phyloP scores from a whole-genome alignment of 2,113 vertebrate species.

The Hystrix cristata region DNA sequence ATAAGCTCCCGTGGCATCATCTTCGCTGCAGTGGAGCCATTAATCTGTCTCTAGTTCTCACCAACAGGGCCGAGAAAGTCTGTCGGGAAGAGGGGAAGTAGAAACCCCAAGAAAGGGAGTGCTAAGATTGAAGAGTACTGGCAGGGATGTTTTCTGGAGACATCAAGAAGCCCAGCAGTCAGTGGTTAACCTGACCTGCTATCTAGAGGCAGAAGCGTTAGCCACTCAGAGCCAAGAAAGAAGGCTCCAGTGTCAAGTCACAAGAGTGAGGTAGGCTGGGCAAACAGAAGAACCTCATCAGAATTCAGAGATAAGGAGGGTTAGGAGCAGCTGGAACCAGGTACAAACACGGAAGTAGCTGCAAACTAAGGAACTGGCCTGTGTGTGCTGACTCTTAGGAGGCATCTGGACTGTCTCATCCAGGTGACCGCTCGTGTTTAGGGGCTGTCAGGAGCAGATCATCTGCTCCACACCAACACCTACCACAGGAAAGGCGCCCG shows the following conservation, averaged over 20 bases:
- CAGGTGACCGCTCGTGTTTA: neutral
- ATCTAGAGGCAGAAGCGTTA: neutral
- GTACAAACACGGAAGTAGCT: neutral
- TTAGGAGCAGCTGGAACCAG: neutral
- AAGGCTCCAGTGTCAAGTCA: neutral
- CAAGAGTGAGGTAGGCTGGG: neutral
- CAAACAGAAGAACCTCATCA: neutral
- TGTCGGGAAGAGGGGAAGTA: neutral
- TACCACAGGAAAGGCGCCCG: neutral
- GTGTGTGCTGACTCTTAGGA: neutral
- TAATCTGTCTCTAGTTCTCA: neutral
- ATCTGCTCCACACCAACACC: neutral
- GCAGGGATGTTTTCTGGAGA: neutral
- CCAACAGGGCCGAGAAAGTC: neutral
- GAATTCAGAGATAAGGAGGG: neutral
- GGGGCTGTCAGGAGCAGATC: neutral
- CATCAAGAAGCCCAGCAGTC: neutral
- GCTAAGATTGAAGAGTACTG: neutral
- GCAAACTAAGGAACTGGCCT: neutral
- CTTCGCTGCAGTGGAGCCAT: neutral
- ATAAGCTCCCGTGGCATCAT: neutral
- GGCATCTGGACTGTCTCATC: neutral
- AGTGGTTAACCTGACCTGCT: neutral
- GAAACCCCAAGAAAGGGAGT: neutral
- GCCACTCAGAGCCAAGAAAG: neutral